These are phyloP conservation scores for Ophion ellenae DNA, from an alignment of 2,888 invertebrate species.

Conservation along the genomic window DNA sequence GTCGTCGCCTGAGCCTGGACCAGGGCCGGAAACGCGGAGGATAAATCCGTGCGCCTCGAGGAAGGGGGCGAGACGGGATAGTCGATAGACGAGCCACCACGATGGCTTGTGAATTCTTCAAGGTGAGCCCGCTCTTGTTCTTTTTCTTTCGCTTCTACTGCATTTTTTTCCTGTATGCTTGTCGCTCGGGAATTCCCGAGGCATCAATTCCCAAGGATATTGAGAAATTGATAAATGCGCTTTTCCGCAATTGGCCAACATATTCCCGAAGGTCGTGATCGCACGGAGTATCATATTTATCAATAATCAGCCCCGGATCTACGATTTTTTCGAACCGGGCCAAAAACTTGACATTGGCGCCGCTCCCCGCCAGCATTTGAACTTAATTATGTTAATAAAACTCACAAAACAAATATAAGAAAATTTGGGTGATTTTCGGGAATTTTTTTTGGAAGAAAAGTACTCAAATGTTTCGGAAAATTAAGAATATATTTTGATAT, in stretches of 20 bases:
- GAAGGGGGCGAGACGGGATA: conserved; percentile 63
- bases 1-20: conserved; percentile 46
- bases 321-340: no score
- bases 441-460: no score
- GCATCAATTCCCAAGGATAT: not conserved
- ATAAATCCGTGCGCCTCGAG: conserved; percentile 49
- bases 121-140: conserved; percentile 64
- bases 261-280: conserved; percentile 5
- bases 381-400: no score
- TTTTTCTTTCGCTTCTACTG: not conserved
- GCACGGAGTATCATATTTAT: no score
- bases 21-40: conserved; percentile 44
- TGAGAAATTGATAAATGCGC: conserved; percentile 15
- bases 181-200: not conserved
- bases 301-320: no score
- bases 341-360: no score
- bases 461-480: no score
- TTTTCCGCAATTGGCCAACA: not conserved
- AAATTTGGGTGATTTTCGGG: no score
- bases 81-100: conserved; percentile 68
- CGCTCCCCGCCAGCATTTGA: no score
- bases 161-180: not conserved
- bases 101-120: conserved; percentile 68
- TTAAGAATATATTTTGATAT: no score
- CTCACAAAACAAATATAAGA: no score